Base-by-base conservation (phyloP, 2,797 vertebrate genomes). In the Momotus momota region DNA sequence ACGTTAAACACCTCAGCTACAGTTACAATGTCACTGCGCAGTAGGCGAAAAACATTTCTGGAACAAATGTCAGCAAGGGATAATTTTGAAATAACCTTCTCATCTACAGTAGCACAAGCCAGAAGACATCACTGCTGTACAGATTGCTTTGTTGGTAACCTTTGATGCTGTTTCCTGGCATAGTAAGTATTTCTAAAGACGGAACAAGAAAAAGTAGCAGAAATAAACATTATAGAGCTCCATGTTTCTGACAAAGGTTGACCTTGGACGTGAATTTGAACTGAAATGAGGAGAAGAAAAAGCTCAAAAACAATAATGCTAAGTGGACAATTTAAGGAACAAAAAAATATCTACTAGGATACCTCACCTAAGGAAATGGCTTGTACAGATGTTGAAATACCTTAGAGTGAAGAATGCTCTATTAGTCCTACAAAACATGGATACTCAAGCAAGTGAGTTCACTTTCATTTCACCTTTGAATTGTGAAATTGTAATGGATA, bases 41-140 rank as follows among this genome's bases (percentile, higher is more conserved):
- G 96, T 20, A 80, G 94, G 93, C 82, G 80, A 80, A 90, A 91
- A 90, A 49, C 45, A 55, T 90, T 94, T 93, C 86, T 96, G 71
- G 91, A 95, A 95, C 93, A 95, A 95, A 95, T 95, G 86, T 90
- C 90, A 94, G 96, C 88, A 93, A 93, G 93, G 88, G 93, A 95
- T 95, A 85, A 95, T 96, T 96, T 18, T 81, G 64, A 88, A 94
- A 79, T 90, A 95, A 94, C 75, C 91, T 94, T 93, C 73, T 87
- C 69, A 71, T 62, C 70, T 62, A 60, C 81, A 66, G 75, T 62
- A 90, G 64, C 45, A 35, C 64, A 52, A 82, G 29, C 29, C 80
- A 91, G 54, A 81, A 80, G 58, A 88, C n/a, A 94, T 41, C 17
- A 64, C 27, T 77, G 52, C 49, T 64, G 31, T 35, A 58, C 4